Conservation (phyloP, 1,140 invertebrate species). For the Colletes latitarsis region DNA sequence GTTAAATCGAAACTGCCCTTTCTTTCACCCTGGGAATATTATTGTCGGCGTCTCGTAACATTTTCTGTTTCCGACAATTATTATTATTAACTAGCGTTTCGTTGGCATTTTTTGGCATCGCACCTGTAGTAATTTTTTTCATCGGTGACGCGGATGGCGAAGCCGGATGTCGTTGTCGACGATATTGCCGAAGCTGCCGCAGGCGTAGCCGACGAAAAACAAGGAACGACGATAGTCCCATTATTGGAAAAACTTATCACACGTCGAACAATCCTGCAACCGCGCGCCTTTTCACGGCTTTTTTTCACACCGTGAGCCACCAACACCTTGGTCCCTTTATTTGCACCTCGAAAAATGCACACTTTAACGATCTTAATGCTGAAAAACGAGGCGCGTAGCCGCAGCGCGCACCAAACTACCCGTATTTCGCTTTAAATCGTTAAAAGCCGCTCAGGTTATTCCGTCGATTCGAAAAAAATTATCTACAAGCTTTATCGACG, state of each 20-base stretch:
- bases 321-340: not conserved
- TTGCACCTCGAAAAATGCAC: not conserved
- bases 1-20: too few relatives aligned
- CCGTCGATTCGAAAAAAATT: not conserved
- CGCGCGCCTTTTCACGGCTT: slow-evolving; percentile 33
- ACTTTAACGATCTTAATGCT: slow-evolving; percentile 7
- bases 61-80: too few relatives aligned
- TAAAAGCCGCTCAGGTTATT: not conserved
- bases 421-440: not conserved
- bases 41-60: too few relatives aligned
- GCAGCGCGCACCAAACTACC: not conserved
- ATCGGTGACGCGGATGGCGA: not conserved
- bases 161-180: slow-evolving; percentile 16
- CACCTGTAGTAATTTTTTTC: not conserved
- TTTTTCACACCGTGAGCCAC: slow-evolving; percentile 2
- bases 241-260: slow-evolving; percentile 60
- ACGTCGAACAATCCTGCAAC: slow-evolving; percentile 52
- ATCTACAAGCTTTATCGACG: too few relatives aligned
- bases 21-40: too few relatives aligned
- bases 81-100: too few relatives aligned
- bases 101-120: too few relatives aligned
- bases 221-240: slow-evolving; percentile 48
- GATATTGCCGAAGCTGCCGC: slow-evolving; percentile 14
- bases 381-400: not conserved
- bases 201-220: slow-evolving; percentile 8